Evolutionary conservation across 2,113 vertebrate genomes (phyloP), one percentile per base, ranked within the genome.

Genomic region (Pseudopodoces humilis): DNA sequence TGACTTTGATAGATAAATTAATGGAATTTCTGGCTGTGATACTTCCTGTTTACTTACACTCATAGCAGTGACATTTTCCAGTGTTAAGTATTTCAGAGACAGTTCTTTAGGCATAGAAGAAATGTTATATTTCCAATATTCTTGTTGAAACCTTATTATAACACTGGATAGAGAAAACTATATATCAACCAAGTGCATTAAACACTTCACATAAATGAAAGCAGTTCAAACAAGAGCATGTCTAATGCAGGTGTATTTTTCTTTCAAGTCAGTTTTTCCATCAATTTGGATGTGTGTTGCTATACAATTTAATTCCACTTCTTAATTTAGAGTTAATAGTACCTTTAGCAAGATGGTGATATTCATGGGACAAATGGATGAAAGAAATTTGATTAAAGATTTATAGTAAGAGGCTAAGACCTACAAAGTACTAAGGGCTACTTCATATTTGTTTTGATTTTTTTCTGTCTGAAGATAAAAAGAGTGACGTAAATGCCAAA

Each of bases 1-100:
- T 56, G 81, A 77, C 85, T 86, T 77, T 85, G 82, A 95, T 12
- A 74, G 75, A 86, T 91, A 90, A 88, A 95, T 94, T 77, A 92
- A 47, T 77, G 17, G 37, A 82, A 70, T 67, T 94, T 88, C 65
- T 72, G 86, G 33, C 49, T 62, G 28, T 79, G 59, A 89, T 60
- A n/a, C 16, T 86, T 89, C 37, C 53, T 89, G 77, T 87, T 94
- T 85, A 50, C 39, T 91, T 67, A 62, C 16, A 69, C 25, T n/a
- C 43, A 62, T 24, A 89, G 56, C 70, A 92, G 43, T 9, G 6
- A n/a, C 37, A 59, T 82, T 87, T 87, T 84, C 46, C 37, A 90
- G 37, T 18, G 15, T 35, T 68, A 85, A 72, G 27, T 55, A 84
- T 59, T 91, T 82, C 59, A 94, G 67, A 79, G 58, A 58, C 10